Base-by-base conservation (phyloP, 2,113 vertebrate species). In the Clarias macrocephalus region DNA sequence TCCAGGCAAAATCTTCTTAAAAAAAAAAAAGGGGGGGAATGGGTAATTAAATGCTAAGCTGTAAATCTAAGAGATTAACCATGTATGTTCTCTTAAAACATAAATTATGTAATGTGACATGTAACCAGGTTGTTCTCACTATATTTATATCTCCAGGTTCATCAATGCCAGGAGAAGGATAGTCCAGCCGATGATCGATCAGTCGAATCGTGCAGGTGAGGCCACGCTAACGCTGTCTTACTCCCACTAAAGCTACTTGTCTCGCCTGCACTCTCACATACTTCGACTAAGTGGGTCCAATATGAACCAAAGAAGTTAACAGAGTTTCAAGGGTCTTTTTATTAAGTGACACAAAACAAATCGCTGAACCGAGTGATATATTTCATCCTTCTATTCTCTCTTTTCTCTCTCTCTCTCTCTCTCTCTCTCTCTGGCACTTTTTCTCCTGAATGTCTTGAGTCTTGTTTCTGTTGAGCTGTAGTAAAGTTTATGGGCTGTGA, bases 121-220 rank as follows among this genome's bases (percentile, higher is more conserved):
- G 11, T 80, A 18, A 72, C 48, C 10, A 63, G 62, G 33, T 18
- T 16, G 25, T 13, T 57, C 30, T 59, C 37, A 62, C n/a, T 82
- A 23, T 12, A 25, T 63, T 81, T 42, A 54, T 88, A 23, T 89
- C 33, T 3, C 94, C 94, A 99, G 98, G 98, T 99, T 99, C 95
- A 99, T 99, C 96, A 99, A 99, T 65, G 97, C 97, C 89, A 95
- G 98, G 92, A 96, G 98, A 94, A 96, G 98, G 93, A 99, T 99
- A 94, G 97, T 99, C 90, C 98, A 99, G 92, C 98, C 97, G 83
- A 99, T 99, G 97, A 98, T 99, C 93, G 97, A 99, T 95, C 98
- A 99, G 95, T 98, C 97, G 91, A 98, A 99, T 94, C 95, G 97
- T 95, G 96, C 97, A 96, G 97, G 97, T 93, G 94, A 96, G 97